Evolutionary conservation across 2,888 invertebrate genomes (phyloP).

Genomic region (Xylophagus ater): DNA sequence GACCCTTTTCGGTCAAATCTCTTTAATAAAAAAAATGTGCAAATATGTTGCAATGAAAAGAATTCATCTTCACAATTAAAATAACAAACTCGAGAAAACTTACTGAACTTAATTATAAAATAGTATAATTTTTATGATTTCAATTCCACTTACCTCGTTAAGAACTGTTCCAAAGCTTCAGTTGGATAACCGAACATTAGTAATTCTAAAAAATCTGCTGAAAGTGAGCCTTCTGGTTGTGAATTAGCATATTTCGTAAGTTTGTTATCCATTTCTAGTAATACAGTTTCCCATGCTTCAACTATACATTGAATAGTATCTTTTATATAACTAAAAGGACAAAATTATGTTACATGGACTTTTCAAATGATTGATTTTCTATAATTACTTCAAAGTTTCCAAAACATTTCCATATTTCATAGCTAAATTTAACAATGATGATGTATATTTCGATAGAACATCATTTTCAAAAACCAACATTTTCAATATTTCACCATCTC

Average conservation of each 20-base stretch:
- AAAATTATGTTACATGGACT: background rate
- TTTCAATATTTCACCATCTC: slow-evolving; percentile 53
- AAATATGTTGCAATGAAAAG: background rate
- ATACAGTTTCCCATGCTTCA: slow-evolving; percentile 90
- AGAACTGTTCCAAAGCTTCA: slow-evolving; percentile 35
- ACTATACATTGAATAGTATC: slow-evolving; percentile 69
- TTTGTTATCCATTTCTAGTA: slow-evolving; percentile 89
- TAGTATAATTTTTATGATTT: too few relatives aligned
- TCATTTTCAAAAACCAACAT: slow-evolving; percentile 37
- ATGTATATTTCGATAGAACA: slow-evolving; percentile 31
- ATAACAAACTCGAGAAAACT: too few relatives aligned
- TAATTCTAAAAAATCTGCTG: slow-evolving; percentile 83
- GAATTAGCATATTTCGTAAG: slow-evolving; percentile 76
- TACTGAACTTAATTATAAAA: too few relatives aligned
- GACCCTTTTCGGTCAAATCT: slow-evolving; percentile 82
- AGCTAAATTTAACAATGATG: slow-evolving; percentile 45
- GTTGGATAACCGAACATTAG: slow-evolving; percentile 63
- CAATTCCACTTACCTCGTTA: slow-evolving; percentile 29
- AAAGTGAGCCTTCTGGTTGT: slow-evolving; percentile 68
- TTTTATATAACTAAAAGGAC: slow-evolving; percentile 43
- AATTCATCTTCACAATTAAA: too few relatives aligned
- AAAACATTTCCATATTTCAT: slow-evolving; percentile 62
- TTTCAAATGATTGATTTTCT: slow-evolving; percentile 25
- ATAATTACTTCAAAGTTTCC: slow-evolving; percentile 47
- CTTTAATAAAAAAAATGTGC: slow-evolving; percentile 43